Evolutionary conservation across 2,113 vertebrate species (phyloP).

Genomic region (Nestor notabilis): DNA sequence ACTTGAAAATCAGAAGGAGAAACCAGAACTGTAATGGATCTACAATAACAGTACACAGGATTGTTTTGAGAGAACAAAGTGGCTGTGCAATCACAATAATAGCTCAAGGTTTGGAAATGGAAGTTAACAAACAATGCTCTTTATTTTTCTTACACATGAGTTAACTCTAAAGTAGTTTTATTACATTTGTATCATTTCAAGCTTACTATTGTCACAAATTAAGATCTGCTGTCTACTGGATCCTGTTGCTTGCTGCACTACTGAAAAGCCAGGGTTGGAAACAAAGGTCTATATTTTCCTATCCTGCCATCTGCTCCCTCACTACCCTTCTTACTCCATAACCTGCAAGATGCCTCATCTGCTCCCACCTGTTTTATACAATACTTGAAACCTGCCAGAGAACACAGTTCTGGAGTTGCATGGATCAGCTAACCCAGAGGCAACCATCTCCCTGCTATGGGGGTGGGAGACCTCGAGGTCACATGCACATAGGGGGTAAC

Average conservation of each 20-base stretch:
- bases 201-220: not conserved
- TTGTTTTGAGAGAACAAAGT: not conserved
- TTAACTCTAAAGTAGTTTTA: not conserved
- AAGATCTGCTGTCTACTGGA: not conserved
- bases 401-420: not conserved
- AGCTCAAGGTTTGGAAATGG: not conserved
- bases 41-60: not conserved
- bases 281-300: not conserved
- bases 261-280: not conserved
- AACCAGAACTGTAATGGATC: not conserved
- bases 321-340: not conserved
- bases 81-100: not conserved
- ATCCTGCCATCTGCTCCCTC: not conserved
- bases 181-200: not conserved
- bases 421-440: not conserved
- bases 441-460: accelerated
- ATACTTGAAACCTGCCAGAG: not conserved
- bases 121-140: not conserved
- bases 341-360: not conserved
- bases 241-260: not conserved
- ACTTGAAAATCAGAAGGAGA: not conserved
- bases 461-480: not conserved
- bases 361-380: not conserved
- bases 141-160: not conserved
- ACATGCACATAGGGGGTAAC: not conserved